Percentiles rank a stretch among this genome's conserved stretches.
Evolutionary conservation across 2,888 invertebrate genomes (phyloP).

Genomic region (Arctia plantaginis): DNA sequence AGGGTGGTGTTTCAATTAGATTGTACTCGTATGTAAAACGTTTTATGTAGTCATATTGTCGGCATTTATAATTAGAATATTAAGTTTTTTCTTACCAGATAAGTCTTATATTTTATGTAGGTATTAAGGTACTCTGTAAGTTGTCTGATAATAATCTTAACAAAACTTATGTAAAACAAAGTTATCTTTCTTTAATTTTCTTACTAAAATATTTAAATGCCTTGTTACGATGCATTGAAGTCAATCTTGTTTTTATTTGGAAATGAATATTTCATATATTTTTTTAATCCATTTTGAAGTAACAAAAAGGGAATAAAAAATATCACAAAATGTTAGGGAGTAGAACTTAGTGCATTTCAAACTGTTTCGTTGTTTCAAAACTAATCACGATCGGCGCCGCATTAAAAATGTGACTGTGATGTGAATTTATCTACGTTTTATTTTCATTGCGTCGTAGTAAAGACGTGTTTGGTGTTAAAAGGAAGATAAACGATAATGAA

Average conservation of each 20-base stretch:
- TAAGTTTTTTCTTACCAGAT: background rate
- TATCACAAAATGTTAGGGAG: background rate
- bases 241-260: background rate
- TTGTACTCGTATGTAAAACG: background rate
- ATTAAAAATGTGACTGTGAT: background rate
- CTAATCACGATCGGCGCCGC: conserved; percentile 20
- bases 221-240: background rate
- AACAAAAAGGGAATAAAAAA: background rate
- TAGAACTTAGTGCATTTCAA: conserved; percentile 38
- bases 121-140: background rate
- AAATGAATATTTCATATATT: background rate
- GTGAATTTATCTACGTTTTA: conserved; percentile 24
- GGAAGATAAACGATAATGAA: conserved; percentile 64
- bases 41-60: background rate
- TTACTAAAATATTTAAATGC: background rate
- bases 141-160: background rate
- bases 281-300: background rate
- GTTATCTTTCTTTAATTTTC: background rate
- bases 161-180: no score
- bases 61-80: background rate
- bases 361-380: conserved; percentile 51
- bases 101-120: background rate
- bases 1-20: background rate
- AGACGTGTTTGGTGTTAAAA: conserved; percentile 49
- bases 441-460: conserved; percentile 45